These are phyloP conservation scores for Megathymus violae DNA, from an alignment of 1,140 invertebrate species.

Conservation along the genomic window DNA sequence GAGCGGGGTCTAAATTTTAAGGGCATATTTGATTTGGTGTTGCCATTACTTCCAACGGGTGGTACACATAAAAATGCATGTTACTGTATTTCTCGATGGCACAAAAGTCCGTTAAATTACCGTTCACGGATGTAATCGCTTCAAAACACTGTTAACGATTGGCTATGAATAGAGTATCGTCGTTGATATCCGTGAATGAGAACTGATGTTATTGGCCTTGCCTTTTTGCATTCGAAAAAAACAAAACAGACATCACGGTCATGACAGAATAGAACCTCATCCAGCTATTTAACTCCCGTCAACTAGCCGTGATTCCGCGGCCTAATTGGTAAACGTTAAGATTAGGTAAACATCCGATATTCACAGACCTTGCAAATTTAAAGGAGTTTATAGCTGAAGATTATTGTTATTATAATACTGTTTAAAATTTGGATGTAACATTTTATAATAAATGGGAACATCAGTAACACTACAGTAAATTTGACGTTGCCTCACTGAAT, in stretches of 20 bases:
- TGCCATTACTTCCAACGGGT: constrained; percentile 29
- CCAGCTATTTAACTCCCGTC: constrained; percentile 70
- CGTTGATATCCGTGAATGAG: constrained; percentile 47
- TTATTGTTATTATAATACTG: constrained; percentile 22
- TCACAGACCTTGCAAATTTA: constrained; percentile 57
- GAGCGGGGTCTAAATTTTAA: constrained; percentile 19
- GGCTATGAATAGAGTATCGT: constrained; percentile 10
- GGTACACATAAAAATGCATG: not conserved
- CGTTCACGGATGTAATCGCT: constrained; percentile 15
- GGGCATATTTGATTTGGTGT: constrained; percentile 47
- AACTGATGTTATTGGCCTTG: constrained; percentile 57
- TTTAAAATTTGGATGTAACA: not conserved
- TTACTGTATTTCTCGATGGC: constrained; percentile 31
- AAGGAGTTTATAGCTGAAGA: constrained; percentile 37
- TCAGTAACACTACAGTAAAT: not conserved
- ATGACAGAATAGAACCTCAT: constrained; percentile 66
- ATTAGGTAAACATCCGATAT: constrained; percentile 74
- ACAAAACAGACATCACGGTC: constrained; percentile 59
- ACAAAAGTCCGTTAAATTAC: constrained; percentile 3
- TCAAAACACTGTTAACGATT: constrained; percentile 11
- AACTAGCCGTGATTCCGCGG: constrained; percentile 78
- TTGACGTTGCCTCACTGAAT: no score
- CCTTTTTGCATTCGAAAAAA: constrained; percentile 62
- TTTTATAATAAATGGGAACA: not conserved
- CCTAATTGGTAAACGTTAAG: constrained; percentile 58